phyloP scores from a whole-genome alignment of 2,113 vertebrate genomes.

The Myotis brandtii region DNA sequence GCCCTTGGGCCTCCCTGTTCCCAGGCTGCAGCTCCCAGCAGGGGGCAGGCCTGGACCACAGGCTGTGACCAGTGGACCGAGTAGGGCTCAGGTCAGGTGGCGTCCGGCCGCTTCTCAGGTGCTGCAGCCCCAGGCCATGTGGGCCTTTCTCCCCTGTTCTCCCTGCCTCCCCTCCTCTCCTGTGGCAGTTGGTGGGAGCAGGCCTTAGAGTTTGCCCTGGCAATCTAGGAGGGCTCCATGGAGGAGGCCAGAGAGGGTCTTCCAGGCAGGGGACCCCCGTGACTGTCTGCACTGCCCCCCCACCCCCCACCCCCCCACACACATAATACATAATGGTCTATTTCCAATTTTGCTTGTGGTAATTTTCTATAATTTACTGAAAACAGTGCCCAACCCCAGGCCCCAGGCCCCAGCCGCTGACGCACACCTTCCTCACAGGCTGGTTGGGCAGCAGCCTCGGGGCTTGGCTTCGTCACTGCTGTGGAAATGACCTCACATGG shows the following conservation, averaged over 20 bases:
- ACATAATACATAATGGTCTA: too few species aligned
- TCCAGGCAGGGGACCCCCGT: neutral
- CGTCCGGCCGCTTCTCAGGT: neutral
- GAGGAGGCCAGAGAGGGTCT: neutral
- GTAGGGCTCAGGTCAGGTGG: neutral
- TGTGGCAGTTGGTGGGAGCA: neutral
- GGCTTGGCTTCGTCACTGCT: neutral
- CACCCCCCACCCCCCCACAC: too few species aligned
- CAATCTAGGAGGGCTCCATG: neutral
- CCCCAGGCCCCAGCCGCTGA: neutral
- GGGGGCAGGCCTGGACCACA: neutral
- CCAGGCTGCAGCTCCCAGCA: neutral
- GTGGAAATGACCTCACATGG: slow-evolving; percentile 37
- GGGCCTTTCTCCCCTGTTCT: too few species aligned
- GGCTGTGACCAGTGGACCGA: neutral
- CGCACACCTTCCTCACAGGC: neutral
- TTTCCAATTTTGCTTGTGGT: too few species aligned
- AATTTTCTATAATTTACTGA: too few species aligned
- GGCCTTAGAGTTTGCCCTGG: neutral
- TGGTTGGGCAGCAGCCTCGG: neutral
- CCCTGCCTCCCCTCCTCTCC: too few species aligned
- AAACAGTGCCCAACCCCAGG: neutral
- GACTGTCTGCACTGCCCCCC: neutral
- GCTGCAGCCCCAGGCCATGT: neutral
- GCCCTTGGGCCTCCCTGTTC: neutral